Evolutionary conservation across 1,140 invertebrate species (phyloP), one percentile per base, ranked within the genome.

Genomic region (Sesamia nonagrioides): DNA sequence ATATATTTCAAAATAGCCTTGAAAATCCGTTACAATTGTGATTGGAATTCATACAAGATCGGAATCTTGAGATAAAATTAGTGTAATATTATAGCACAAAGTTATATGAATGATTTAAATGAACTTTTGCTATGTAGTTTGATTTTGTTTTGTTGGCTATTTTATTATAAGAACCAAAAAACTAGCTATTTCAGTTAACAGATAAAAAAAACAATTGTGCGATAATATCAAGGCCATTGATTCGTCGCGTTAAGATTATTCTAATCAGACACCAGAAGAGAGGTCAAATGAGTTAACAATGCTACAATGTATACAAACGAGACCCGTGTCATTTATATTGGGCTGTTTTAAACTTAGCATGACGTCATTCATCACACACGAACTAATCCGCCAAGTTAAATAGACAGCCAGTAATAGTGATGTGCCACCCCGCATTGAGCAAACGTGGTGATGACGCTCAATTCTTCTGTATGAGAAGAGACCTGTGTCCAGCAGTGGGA

Each of bases 191-290:
- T 52, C 50, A 71, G 27, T 71, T 13, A 71, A 71, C 15, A 69
- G 21, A 71, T 48, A 52, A 71, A 33, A 71, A 33, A 71, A 58
- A 27, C 54, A 45, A 58, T 61, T 75, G 21, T 77, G 74, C 74
- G 74, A 77, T 56, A 68, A 40, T 68, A 21, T 56, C 66, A 83
- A 83, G 77, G 79, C 17, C 77, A 18, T 33, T 37, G 61, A 69
- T 79, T 48, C 37, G 52, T 74, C 54, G 52, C 52, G 60, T 76
- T 75, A 52, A 81, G 81, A 82, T 79, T 82, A 82, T 78, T 84
- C 56, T 83, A 86, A 86, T 83, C 78, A 79, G 76, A 63, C 61
- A 40, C 52, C 33, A 11, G 71, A 61, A 75, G 82, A 80, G 69
- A 83, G 83, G 84, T 85, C 85, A 83, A 52, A 66, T 33, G 33